A percentile compares a stretch with the other conserved stretches of the same genome.
phyloP scores from a whole-genome alignment of 2,888 invertebrate species.

The Tetramorium bicarinatum region DNA sequence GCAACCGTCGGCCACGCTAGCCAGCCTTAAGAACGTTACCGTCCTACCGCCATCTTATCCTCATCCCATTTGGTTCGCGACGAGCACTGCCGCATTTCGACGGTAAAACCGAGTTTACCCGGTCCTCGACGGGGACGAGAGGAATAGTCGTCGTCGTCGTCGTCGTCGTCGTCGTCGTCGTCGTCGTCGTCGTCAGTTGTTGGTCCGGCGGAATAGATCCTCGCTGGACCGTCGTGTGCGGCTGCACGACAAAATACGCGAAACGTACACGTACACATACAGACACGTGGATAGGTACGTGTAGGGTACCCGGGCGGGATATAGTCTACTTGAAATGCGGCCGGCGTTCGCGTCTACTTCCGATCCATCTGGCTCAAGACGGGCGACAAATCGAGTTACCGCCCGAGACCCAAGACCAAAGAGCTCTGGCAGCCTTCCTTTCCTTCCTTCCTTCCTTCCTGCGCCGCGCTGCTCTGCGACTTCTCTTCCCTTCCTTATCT shows the following conservation, averaged over 20 bases:
- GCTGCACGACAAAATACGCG: conserved; percentile 65
- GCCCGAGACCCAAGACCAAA: conserved; percentile 82
- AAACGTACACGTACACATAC: conserved; percentile 30
- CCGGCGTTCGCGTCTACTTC: conserved; percentile 82
- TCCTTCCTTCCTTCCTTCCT: conserved; percentile 70
- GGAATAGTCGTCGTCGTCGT: conserved; percentile 22
- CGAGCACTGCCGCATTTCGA: conserved; percentile 44
- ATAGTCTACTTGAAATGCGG: conserved; percentile 81
- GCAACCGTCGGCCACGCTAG: background rate
- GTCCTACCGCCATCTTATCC: conserved; percentile 42
- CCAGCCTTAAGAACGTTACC: conserved; percentile 42
- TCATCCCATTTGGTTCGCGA: conserved; percentile 43
- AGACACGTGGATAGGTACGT: background rate
- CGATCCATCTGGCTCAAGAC: conserved; percentile 84
- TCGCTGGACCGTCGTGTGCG: conserved; percentile 47
- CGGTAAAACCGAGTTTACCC: conserved; percentile 51
- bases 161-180: background rate
- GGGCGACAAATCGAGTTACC: conserved; percentile 84
- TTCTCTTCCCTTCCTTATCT: conserved; percentile 23
- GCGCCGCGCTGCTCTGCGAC: conserved; percentile 39
- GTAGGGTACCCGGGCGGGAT: conserved; percentile 47
- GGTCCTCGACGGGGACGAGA: conserved; percentile 40
- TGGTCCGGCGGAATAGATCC: conserved; percentile 60
- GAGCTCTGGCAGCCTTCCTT: conserved; percentile 77
- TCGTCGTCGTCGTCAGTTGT: conserved; percentile 58